phyloP scores from a whole-genome alignment of 2,888 invertebrate genomes.

The Sphinx pinastri region DNA sequence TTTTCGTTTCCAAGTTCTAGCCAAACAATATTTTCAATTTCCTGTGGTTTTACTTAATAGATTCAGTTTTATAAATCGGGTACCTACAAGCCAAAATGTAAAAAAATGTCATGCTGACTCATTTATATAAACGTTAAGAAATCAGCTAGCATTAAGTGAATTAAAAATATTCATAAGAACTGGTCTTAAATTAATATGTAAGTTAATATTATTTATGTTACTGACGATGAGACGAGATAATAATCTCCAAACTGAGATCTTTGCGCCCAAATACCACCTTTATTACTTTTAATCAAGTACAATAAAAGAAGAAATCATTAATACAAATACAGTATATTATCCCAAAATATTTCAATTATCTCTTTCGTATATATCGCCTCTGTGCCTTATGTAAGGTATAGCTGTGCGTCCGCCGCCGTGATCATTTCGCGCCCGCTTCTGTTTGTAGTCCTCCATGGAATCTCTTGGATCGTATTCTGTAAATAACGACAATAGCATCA shows the following conservation, averaged over 20 bases:
- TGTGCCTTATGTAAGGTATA: conserved; percentile 63
- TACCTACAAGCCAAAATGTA: neutral
- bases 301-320: neutral
- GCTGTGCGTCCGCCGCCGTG: conserved; percentile 53
- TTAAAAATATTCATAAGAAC: too few species aligned
- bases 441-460: conserved; percentile 51
- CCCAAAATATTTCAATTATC: conserved; percentile 41
- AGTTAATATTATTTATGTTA: too few species aligned
- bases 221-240: neutral
- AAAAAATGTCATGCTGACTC: neutral
- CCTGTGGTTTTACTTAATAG: neutral
- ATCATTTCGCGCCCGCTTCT: conserved; percentile 48
- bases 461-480: conserved; percentile 43
- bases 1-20: neutral
- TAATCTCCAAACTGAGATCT: too few species aligned
- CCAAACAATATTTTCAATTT: neutral
- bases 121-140: neutral
- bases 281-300: neutral
- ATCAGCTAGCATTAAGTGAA: neutral
- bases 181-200: neutral
- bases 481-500: conserved; percentile 29
- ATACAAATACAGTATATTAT: conserved; percentile 2
- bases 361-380: conserved; percentile 62
- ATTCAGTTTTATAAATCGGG: neutral
- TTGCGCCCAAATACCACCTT: neutral